Conservation (phyloP, 2,888 invertebrate genomes). For the Aspidiotus rigidus region DNA sequence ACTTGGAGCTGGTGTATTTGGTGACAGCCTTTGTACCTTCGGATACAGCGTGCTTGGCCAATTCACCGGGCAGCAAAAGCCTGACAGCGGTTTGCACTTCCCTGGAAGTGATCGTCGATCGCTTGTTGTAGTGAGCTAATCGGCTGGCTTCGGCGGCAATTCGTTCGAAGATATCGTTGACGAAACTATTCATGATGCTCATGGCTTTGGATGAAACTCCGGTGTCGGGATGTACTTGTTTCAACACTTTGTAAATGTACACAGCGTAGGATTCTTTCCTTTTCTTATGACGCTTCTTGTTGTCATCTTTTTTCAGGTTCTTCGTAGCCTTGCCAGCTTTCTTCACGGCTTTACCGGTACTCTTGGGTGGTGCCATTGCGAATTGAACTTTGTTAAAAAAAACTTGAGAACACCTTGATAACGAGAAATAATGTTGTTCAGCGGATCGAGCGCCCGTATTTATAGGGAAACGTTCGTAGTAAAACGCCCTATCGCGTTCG, state of each 20-base stretch:
- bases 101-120: slow-evolving; percentile 56
- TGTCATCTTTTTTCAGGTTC: slow-evolving; percentile 52
- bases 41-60: slow-evolving; percentile 60
- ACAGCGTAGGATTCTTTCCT: slow-evolving; percentile 52
- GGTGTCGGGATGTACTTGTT: slow-evolving; percentile 53
- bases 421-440: not conserved
- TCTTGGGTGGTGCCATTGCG: slow-evolving; percentile 29
- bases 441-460: not conserved
- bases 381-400: not conserved
- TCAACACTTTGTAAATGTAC: slow-evolving; percentile 53
- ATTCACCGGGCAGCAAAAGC: slow-evolving; percentile 59
- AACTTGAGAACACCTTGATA: not conserved
- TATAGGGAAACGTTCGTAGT: slow-evolving; percentile 1
- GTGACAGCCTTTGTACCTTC: slow-evolving; percentile 57
- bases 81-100: slow-evolving; percentile 62
- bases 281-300: slow-evolving; percentile 50
- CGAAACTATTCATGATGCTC: slow-evolving; percentile 65
- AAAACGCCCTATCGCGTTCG: no score
- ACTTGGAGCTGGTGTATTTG: slow-evolving; percentile 49
- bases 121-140: slow-evolving; percentile 52
- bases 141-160: slow-evolving; percentile 48
- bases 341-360: slow-evolving; percentile 44
- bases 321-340: slow-evolving; percentile 51
- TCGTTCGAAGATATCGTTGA: slow-evolving; percentile 63
- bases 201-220: slow-evolving; percentile 62